Percentiles rank a stretch among this genome's conserved stretches.
Conservation (phyloP, 2,797 vertebrate species). For the Rhinogobio ventralis region DNA sequence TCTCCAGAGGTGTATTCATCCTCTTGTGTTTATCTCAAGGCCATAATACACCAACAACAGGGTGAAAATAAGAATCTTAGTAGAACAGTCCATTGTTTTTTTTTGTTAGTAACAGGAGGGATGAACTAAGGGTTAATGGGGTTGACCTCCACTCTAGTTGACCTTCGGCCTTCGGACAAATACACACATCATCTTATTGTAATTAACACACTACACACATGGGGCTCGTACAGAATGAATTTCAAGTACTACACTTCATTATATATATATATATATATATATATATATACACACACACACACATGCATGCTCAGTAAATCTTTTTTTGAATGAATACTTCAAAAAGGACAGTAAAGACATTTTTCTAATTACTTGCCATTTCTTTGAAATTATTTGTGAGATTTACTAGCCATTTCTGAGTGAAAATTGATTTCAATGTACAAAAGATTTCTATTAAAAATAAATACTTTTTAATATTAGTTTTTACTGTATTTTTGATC, state of each 20-base stretch:
- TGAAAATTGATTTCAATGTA: not conserved
- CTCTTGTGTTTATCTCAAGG: conserved; percentile 26
- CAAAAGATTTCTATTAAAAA: too few relatives aligned
- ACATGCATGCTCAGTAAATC: too few relatives aligned
- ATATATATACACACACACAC: too few relatives aligned
- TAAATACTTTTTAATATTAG: too few relatives aligned
- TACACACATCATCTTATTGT: conserved; percentile 41
- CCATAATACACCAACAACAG: not conserved
- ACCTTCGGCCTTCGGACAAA: conserved; percentile 45
- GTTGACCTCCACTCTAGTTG: conserved; percentile 43
- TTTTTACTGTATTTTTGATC: not conserved
- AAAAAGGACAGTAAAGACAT: too few relatives aligned
- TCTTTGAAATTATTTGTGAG: too few relatives aligned
- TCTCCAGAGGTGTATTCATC: not conserved
- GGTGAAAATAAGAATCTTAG: conserved; percentile 7
- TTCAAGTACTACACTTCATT: not conserved
- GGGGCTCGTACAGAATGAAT: conserved; percentile 15
- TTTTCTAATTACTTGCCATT: too few relatives aligned
- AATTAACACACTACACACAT: conserved; percentile 54
- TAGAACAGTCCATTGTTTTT: conserved; percentile 35
- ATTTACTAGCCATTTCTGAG: too few relatives aligned
- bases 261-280: too few relatives aligned
- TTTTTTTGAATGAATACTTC: too few relatives aligned
- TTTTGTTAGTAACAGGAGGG: conserved; percentile 34
- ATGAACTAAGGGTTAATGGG: conserved; percentile 56